These are phyloP conservation scores for Sorex fumeus DNA, from an alignment of 2,113 vertebrate genomes.

Conservation along the genomic window DNA sequence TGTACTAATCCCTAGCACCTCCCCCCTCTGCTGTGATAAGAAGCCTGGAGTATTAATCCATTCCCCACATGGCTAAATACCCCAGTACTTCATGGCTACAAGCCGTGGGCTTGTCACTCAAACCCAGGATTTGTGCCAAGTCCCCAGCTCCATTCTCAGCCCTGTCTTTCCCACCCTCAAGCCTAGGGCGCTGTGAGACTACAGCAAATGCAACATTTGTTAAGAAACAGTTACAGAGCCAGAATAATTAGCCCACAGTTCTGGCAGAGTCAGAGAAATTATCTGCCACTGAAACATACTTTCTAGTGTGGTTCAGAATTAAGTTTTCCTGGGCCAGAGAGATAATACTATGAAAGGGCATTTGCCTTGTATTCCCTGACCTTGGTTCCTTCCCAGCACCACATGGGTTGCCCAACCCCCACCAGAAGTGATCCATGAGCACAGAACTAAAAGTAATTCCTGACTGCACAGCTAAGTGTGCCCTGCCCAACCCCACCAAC, in stretches of 20 bases:
- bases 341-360: no score
- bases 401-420: no score
- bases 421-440: no score
- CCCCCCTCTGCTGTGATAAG: constrained; percentile 53
- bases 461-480: no score
- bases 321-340: background rate
- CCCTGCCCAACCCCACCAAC: no score
- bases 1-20: constrained; percentile 30
- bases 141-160: background rate
- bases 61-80: background rate
- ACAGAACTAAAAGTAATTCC: no score
- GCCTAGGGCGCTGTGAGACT: background rate
- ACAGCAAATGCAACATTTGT: background rate
- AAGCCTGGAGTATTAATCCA: constrained; percentile 24
- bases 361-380: no score
- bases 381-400: no score
- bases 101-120: background rate
- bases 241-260: background rate
- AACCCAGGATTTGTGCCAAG: background rate
- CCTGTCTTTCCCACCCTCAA: background rate
- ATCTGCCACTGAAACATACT: background rate
- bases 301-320: background rate
- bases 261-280: constrained; percentile 21
- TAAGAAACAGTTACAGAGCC: background rate
- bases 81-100: constrained; percentile 1